Conservation (phyloP, 1,140 invertebrate genomes). For the Atopsyche davidsoni region DNA sequence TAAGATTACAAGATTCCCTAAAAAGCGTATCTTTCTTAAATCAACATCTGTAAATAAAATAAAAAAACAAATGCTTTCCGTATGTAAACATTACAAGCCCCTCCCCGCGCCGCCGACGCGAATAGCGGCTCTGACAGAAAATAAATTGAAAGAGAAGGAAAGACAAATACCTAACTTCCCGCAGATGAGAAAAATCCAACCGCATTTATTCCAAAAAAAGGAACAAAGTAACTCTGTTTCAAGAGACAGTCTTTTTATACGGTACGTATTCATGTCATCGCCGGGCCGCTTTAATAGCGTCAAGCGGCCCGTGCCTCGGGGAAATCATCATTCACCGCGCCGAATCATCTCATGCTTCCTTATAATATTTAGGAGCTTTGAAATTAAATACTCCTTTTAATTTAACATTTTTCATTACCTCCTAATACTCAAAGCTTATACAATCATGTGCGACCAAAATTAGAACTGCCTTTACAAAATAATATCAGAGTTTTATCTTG, state of each 20-base stretch:
- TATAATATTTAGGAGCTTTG: slow-evolving; percentile 13
- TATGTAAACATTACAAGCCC: not conserved
- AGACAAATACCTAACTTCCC: slow-evolving; percentile 27
- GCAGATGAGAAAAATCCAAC: slow-evolving; percentile 26
- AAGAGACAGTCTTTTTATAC: slow-evolving; percentile 10
- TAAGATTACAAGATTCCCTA: not conserved
- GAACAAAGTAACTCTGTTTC: not conserved
- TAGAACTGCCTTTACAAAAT: too few species aligned
- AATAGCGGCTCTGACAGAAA: slow-evolving; percentile 25
- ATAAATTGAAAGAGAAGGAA: slow-evolving; percentile 25
- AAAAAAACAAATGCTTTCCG: not conserved
- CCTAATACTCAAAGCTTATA: too few species aligned
- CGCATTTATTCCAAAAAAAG: slow-evolving; percentile 10
- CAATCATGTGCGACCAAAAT: too few species aligned
- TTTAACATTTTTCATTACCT: slow-evolving; percentile 8
- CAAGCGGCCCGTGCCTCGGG: slow-evolving; percentile 7
- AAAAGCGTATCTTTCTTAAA: not conserved
- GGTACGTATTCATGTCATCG: slow-evolving; percentile 25
- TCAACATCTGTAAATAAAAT: too few species aligned
- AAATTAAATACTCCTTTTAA: slow-evolving; percentile 14
- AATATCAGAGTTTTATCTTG: too few species aligned
- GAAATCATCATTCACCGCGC: slow-evolving; percentile 5
- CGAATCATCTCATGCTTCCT: not conserved
- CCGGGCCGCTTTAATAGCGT: slow-evolving; percentile 21
- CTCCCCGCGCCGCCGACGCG: slow-evolving; percentile 5